Conservation (phyloP, 2,797 vertebrate species). For the Oreochromis mossambicus region DNA sequence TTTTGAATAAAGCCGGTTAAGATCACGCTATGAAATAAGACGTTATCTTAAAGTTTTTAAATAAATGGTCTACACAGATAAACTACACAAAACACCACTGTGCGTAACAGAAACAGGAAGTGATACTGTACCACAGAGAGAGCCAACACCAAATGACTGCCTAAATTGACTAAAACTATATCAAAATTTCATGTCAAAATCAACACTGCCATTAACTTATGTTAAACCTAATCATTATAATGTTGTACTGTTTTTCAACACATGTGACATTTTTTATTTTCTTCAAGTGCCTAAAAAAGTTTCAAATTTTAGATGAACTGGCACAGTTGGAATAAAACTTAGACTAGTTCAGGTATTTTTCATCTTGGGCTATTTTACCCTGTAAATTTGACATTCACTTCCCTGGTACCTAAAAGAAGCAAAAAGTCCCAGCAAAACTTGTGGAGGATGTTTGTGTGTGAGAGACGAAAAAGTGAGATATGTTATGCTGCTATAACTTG, state of each 20-base stretch:
- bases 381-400: constrained; percentile 4
- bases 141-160: background rate
- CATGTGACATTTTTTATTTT: background rate
- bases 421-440: background rate
- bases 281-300: background rate
- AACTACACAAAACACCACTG: too few relatives aligned
- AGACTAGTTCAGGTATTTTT: background rate
- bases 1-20: too few relatives aligned
- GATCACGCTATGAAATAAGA: too few relatives aligned
- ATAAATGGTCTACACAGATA: too few relatives aligned
- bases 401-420: background rate
- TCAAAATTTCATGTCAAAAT: background rate
- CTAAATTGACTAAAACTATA: background rate
- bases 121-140: background rate
- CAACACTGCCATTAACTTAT: background rate
- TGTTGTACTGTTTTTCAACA: background rate
- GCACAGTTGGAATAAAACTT: background rate
- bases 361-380: background rate
- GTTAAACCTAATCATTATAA: background rate
- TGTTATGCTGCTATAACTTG: constrained; percentile 7
- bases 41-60: too few relatives aligned
- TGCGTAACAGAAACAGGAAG: background rate
- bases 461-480: background rate
- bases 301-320: background rate
- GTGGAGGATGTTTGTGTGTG: background rate